Evolutionary conservation across 2,888 invertebrate species (phyloP).

Genomic region (Calliopum simillimum): DNA sequence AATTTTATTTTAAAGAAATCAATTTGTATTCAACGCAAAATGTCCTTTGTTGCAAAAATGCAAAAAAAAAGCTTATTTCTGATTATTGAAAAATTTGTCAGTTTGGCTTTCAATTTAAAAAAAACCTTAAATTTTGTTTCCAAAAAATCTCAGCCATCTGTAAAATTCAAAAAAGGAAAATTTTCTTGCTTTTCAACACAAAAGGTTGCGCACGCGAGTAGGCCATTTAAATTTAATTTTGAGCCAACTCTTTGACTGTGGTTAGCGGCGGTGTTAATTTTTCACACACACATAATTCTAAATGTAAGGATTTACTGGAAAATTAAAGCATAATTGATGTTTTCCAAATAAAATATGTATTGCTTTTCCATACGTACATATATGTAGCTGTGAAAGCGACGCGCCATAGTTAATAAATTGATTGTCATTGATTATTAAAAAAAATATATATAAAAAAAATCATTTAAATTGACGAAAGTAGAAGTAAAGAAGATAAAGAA

Average conservation of each 20-base stretch:
- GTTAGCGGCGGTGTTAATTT: neutral
- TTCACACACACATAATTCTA: constrained; percentile 2
- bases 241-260: neutral
- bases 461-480: too few species aligned
- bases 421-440: too few species aligned
- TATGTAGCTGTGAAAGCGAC: too few species aligned
- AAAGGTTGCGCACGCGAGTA: neutral
- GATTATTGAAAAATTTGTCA: constrained; percentile 3
- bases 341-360: constrained; percentile 8
- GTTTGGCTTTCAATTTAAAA: neutral
- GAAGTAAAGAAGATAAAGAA: too few species aligned
- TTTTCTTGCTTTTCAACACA: too few species aligned
- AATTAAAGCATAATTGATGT: constrained; percentile 8
- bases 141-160: neutral
- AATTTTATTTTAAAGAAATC: too few species aligned
- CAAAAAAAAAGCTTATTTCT: neutral
- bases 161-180: too few species aligned
- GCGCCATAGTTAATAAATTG: too few species aligned
- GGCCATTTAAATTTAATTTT: neutral
- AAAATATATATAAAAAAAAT: too few species aligned
- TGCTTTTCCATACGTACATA: constrained; percentile 4
- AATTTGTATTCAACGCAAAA: constrained; percentile 1
- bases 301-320: constrained; percentile 8
- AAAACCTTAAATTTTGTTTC: neutral
- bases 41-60: neutral